Conservation (phyloP, 2,797 vertebrate species). For the Pyrrhura leucotis region DNA sequence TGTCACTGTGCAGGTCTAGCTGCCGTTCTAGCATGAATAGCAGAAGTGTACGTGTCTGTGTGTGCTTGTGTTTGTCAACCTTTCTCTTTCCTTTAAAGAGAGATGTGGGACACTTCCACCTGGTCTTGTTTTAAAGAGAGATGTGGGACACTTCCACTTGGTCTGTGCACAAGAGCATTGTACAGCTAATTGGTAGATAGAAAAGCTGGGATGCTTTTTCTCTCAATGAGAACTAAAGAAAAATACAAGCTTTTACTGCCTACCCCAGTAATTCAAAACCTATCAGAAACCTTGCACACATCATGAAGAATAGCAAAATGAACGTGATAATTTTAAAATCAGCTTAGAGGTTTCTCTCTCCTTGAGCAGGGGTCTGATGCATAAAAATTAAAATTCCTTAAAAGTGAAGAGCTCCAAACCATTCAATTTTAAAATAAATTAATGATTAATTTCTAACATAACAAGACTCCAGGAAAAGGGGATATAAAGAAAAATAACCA, state of each 20-base stretch:
- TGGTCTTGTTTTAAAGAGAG: background rate
- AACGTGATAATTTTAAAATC: background rate
- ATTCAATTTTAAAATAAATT: background rate
- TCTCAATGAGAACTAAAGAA: background rate
- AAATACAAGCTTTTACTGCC: background rate
- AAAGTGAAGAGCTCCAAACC: background rate
- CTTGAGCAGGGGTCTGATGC: background rate
- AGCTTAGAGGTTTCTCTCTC: background rate
- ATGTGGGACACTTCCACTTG: background rate
- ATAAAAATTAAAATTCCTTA: background rate
- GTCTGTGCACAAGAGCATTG: background rate
- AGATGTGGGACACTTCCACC: too few species aligned
- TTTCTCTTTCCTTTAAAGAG: background rate
- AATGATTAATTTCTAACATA: background rate
- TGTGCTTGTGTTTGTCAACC: background rate
- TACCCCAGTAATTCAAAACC: background rate
- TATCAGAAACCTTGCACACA: background rate
- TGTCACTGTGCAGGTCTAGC: background rate
- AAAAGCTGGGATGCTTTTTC: background rate
- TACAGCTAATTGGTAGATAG: background rate
- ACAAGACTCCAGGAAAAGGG: background rate
- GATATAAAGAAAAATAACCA: background rate
- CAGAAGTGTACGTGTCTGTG: background rate
- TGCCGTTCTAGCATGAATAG: background rate
- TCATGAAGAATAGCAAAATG: background rate